Evolutionary conservation across 1,140 invertebrate species (phyloP), one percentile per base, ranked within the genome.

Genomic region (Drosophila jambulina): DNA sequence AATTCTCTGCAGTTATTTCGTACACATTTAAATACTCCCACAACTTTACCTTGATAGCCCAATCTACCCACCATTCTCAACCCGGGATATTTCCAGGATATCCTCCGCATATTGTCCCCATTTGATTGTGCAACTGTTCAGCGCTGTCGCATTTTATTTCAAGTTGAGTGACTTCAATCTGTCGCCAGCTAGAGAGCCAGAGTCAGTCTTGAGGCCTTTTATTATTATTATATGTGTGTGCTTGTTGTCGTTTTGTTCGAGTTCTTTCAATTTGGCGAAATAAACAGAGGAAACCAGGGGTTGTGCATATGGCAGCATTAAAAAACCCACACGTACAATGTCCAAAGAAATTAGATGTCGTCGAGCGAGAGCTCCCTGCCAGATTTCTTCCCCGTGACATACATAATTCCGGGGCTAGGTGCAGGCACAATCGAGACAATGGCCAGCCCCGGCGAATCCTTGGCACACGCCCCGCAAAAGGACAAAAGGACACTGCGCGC

Each of bases 261-360:
- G 68, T 68, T 58, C 45, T 82, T 57, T 78, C 71, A 82, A 87
- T 86, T 86, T 51, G 75, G 46, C 65, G 78, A 82, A 77, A 81
- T 70, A 67, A 32, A 25, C 27, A 60, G 13, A 46, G 8, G 9
- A 19, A 19, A 19, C 68, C 82, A 48, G 83, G 83, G 83, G 75
- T 86, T 86, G 91, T 92, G 87, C 91, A 92, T 92, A 92, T 92
- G 91, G 91, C 91, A 80, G 91, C 81, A 92, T 92, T 92, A 91
- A 92, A 91, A 91, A 91, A 90, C 75, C 84, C 83, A 80, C 83
- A 87, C 83, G 84, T 87, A 87, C 80, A 83, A 88, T 87, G 83
- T 87, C 83, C 83, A 87, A 87, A 88, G 83, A 87, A 87, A 88
- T 87, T 87, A 87, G 83, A 87, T 87, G 83, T 84, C 32, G 76